phyloP scores from a whole-genome alignment of 2,888 invertebrate genomes.

The Poecilobothrus nobilitatus region DNA sequence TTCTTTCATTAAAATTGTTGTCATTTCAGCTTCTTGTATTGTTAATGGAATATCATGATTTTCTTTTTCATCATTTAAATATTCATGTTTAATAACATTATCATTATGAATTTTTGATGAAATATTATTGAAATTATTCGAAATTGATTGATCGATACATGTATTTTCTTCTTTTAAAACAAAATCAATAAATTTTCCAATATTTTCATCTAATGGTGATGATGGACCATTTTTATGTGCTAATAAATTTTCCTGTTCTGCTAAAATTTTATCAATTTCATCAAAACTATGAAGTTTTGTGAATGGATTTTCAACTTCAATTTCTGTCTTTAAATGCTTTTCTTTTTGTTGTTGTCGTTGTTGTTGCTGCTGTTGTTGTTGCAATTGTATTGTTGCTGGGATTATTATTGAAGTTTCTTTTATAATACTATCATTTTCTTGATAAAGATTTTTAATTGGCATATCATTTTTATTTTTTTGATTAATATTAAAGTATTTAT shows the following conservation, averaged over 20 bases:
- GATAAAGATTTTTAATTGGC: neutral
- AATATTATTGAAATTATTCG: too few species aligned
- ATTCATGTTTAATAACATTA: neutral
- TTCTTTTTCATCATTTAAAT: neutral
- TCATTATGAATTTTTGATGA: neutral
- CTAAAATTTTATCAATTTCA: constrained; percentile 1
- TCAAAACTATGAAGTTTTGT: neutral
- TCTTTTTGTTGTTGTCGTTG: too few species aligned
- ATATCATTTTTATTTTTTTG: neutral
- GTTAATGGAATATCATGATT: neutral
- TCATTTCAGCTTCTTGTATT: neutral
- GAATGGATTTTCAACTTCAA: neutral
- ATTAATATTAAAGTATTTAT: neutral
- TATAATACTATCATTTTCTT: neutral
- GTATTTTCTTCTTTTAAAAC: neutral
- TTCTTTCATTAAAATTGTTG: neutral
- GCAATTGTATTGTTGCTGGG: neutral
- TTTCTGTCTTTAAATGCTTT: too few species aligned
- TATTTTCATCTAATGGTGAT: neutral
- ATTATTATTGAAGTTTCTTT: neutral
- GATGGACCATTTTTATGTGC: neutral
- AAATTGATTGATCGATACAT: too few species aligned
- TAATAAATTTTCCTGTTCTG: neutral
- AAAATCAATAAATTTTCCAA: neutral
- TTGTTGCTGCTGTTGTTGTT: neutral